Conservation (phyloP, 2,113 vertebrate genomes). For the Columba livia region DNA sequence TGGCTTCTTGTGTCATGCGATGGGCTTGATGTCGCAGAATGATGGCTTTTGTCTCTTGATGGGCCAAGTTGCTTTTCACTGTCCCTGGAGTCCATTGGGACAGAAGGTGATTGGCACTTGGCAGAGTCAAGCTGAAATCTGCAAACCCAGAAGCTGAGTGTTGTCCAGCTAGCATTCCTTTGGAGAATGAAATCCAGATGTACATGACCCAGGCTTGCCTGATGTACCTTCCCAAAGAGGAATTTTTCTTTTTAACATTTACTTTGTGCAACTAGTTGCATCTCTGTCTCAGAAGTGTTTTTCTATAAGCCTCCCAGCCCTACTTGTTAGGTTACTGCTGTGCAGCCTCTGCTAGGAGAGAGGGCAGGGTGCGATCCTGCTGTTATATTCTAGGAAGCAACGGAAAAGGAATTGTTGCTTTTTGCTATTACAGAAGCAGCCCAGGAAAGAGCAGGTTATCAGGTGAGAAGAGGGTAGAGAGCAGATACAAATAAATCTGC, state of each 20-base stretch:
- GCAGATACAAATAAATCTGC: neutral
- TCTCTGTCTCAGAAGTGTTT: neutral
- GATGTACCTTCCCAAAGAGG: neutral
- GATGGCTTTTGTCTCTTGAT: neutral
- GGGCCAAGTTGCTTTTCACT: neutral
- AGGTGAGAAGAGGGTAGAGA: neutral
- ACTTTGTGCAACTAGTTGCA: neutral
- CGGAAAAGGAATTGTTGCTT: neutral
- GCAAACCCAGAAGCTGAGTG: neutral
- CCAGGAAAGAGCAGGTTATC: neutral
- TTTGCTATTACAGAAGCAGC: neutral
- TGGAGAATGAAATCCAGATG: neutral
- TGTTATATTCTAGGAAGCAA: neutral
- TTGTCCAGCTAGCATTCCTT: neutral
- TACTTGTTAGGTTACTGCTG: neutral
- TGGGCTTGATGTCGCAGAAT: neutral
- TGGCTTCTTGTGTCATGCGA: neutral
- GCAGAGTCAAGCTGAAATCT: neutral
- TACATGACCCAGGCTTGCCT: neutral
- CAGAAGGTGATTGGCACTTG: neutral
- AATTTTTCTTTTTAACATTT: neutral
- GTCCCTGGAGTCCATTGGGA: neutral
- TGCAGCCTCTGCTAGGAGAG: neutral
- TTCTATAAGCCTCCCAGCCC: neutral
- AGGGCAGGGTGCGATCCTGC: neutral